These are phyloP conservation scores for Ethmia dodecea DNA, from an alignment of 2,888 invertebrate genomes.

Conservation along the genomic window DNA sequence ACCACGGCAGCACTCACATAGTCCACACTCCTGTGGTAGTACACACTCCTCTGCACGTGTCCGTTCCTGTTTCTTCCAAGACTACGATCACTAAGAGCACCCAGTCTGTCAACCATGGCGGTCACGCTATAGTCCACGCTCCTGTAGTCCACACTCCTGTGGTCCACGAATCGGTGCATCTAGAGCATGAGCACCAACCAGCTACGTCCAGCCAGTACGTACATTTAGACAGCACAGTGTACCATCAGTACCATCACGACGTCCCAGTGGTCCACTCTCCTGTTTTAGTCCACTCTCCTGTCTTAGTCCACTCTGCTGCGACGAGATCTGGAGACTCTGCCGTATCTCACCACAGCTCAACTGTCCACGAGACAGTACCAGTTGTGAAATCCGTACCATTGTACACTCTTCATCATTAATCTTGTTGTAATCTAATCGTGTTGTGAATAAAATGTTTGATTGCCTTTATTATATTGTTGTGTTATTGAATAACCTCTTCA, in stretches of 20 bases:
- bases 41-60: constrained; percentile 24
- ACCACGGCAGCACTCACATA: constrained; percentile 45
- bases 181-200: neutral
- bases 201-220: constrained; percentile 14
- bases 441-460: constrained; percentile 1
- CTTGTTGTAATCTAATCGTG: constrained; percentile 1
- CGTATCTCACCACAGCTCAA: constrained; percentile 68
- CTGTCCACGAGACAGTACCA: constrained; percentile 57
- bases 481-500: too few species aligned
- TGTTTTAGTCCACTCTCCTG: constrained; percentile 31
- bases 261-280: constrained; percentile 18
- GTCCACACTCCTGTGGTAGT: constrained; percentile 23
- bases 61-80: constrained; percentile 23
- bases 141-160: constrained; percentile 19
- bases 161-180: constrained; percentile 21
- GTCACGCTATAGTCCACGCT: constrained; percentile 20
- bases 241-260: neutral
- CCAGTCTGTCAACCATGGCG: constrained; percentile 30
- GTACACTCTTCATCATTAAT: constrained; percentile 41
- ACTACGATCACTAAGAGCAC: constrained; percentile 36
- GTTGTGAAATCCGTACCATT: constrained; percentile 37
- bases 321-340: constrained; percentile 54
- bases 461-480: too few species aligned
- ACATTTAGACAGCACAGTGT: constrained; percentile 6
- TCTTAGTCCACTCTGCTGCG: constrained; percentile 31